Evolutionary conservation across 2,797 vertebrate species (phyloP).

Genomic region (Sardinella longiceps): DNA sequence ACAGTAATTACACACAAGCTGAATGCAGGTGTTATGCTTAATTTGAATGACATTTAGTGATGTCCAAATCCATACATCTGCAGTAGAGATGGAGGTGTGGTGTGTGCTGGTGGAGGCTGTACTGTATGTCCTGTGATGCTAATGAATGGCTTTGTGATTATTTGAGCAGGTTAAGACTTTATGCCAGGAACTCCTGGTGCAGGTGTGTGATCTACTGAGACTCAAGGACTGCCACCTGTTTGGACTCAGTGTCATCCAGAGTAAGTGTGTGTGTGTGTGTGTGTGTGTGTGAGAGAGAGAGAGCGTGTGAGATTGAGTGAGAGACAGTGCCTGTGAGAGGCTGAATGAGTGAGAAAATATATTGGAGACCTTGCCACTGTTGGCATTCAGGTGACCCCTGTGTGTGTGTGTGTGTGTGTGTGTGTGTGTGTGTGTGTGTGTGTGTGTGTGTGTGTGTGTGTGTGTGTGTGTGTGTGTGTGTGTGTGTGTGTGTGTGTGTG

Average conservation of each 20-base stretch:
- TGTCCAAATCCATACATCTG: no score
- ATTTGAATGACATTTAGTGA: not conserved
- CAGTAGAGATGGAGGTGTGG: no score
- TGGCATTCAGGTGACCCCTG: no score
- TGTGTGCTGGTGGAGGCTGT: no score
- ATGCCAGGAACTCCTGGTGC: conserved; percentile 92
- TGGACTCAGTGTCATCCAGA: conserved; percentile 97
- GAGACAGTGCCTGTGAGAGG: not conserved
- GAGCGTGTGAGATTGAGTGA: not conserved
- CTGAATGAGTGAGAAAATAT: conserved; percentile 50
- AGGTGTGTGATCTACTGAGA: conserved; percentile 95
- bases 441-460: no score
- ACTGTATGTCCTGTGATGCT: no score
- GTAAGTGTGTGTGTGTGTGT: conserved; percentile 71
- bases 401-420: no score
- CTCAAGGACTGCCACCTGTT: conserved; percentile 97
- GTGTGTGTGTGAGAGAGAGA: not conserved
- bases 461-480: conserved; percentile 23
- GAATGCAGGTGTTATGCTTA: no score
- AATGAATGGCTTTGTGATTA: not conserved
- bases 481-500: not conserved
- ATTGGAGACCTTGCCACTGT: no score
- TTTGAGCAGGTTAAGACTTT: conserved; percentile 88
- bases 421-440: no score
- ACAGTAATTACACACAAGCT: no score